Conservation (phyloP, 1,140 invertebrate genomes). For the Drosophila navojoa region DNA sequence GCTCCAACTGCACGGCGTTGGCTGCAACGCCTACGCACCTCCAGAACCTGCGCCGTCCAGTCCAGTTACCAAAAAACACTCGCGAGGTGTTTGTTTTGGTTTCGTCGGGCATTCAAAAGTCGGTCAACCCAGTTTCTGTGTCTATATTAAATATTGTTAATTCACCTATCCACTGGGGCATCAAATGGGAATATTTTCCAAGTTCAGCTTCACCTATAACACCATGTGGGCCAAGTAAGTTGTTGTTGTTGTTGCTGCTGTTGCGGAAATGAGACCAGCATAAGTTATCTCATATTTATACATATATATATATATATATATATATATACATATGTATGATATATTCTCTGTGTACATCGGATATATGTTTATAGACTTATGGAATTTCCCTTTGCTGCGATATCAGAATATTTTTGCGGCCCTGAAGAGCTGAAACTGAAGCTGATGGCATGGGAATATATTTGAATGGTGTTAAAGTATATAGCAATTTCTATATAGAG, state of each 20-base stretch:
- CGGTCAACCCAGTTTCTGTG: too few species aligned
- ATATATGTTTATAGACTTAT: neutral
- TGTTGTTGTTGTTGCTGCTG: neutral
- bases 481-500: too few species aligned
- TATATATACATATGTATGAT: too few species aligned
- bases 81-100: conserved; percentile 16
- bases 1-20: conserved; percentile 12
- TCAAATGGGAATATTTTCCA: conserved; percentile 71
- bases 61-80: conserved; percentile 41
- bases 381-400: conserved; percentile 8
- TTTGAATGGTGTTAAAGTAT: neutral
- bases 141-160: conserved; percentile 7
- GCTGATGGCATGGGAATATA: conserved; percentile 15
- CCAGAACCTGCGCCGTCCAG: conserved; percentile 5
- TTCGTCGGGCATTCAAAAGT: neutral
- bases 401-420: neutral
- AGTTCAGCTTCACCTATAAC: conserved; percentile 69
- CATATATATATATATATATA: neutral
- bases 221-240: conserved; percentile 72
- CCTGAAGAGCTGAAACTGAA: neutral
- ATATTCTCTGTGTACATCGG: neutral
- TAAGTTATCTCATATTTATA: conserved; percentile 7
- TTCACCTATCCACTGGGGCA: conserved; percentile 62
- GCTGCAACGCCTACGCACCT: conserved; percentile 36
- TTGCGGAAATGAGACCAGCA: conserved; percentile 11